Conservation (phyloP, 2,797 vertebrate genomes). For the Pelochelys cantorii region DNA sequence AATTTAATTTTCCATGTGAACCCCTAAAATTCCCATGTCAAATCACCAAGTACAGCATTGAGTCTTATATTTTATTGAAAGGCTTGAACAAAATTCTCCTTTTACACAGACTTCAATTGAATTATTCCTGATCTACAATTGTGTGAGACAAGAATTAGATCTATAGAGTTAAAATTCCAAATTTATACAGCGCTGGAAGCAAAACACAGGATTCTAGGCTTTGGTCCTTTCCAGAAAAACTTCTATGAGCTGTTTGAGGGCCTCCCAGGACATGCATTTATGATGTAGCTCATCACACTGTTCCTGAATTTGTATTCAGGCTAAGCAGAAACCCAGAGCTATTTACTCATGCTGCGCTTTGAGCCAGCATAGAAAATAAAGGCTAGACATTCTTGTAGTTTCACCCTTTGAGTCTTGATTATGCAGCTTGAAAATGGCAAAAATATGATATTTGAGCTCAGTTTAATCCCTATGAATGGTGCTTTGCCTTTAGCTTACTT, state of each 20-base stretch:
- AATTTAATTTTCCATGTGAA: too few relatives aligned
- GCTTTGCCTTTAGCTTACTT: constrained; percentile 19
- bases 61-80: background rate
- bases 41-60: background rate
- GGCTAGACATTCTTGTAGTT: background rate
- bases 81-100: background rate
- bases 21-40: rapidly evolving
- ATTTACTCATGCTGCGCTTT: background rate
- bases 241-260: background rate
- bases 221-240: background rate
- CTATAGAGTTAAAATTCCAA: background rate
- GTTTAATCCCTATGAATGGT: background rate
- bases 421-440: background rate
- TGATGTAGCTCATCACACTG: rapidly evolving
- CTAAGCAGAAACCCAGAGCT: background rate
- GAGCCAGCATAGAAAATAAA: background rate
- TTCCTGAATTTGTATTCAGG: background rate
- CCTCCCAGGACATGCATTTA: background rate
- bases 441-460: background rate
- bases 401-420: background rate
- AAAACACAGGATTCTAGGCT: background rate
- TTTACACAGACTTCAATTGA: background rate
- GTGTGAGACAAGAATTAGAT: background rate
- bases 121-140: background rate
- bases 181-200: rapidly evolving